phyloP scores from a whole-genome alignment of 1,140 invertebrate genomes.

The Hirudo medicinalis region DNA sequence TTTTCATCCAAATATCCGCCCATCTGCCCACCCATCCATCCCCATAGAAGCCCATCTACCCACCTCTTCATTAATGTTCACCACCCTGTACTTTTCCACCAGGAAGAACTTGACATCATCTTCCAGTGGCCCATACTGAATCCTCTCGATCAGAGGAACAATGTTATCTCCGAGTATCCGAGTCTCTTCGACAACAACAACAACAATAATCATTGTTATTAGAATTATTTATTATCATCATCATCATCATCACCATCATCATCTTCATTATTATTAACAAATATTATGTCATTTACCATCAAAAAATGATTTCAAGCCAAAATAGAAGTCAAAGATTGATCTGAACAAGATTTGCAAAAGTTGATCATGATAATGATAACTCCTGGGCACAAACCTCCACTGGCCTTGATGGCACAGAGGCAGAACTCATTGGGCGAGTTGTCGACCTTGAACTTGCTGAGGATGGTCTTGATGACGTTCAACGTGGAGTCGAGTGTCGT shows the following conservation, averaged over 20 bases:
- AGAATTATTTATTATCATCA: too few relatives aligned
- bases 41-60: too few relatives aligned
- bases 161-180: conserved; percentile 60
- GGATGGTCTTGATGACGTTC: conserved; percentile 67
- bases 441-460: conserved; percentile 73
- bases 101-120: conserved; percentile 65
- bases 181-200: conserved; percentile 49
- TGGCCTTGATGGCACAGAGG: conserved; percentile 65
- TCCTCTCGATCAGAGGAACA: conserved; percentile 61
- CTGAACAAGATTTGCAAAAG: not conserved
- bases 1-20: too few relatives aligned
- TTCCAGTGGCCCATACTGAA: conserved; percentile 67
- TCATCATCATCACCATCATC: not conserved
- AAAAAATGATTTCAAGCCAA: too few relatives aligned
- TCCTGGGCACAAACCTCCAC: conserved; percentile 51
- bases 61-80: conserved; percentile 33
- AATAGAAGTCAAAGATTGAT: not conserved
- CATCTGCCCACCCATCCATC: too few relatives aligned
- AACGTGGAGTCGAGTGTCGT: conserved; percentile 63
- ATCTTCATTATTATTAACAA: too few relatives aligned
- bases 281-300: too few relatives aligned
- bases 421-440: conserved; percentile 63
- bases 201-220: too few relatives aligned
- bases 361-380: not conserved
- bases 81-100: conserved; percentile 51